Percentiles rank a stretch among this genome's conserved stretches.
These are phyloP conservation scores for Calephelis nemesis DNA, from an alignment of 1,140 invertebrate species.

Conservation along the genomic window DNA sequence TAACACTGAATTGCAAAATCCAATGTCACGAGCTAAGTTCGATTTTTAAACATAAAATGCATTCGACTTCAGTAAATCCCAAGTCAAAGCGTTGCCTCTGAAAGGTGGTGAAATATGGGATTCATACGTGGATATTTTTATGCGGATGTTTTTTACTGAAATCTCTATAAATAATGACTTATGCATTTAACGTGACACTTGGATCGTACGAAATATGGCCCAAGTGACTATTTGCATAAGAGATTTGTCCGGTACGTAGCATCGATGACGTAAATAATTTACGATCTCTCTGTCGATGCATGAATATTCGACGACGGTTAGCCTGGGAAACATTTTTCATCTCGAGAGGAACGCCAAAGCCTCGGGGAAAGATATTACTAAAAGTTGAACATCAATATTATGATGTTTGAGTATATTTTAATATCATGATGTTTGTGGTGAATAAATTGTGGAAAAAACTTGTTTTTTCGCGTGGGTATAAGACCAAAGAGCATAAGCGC, in stretches of 20 bases:
- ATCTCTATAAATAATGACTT: conserved; percentile 17
- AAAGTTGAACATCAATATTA: conserved; percentile 66
- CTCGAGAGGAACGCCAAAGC: conserved; percentile 48
- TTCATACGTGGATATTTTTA: conserved; percentile 11
- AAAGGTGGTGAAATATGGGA: conserved; percentile 11
- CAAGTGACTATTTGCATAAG: conserved; percentile 47
- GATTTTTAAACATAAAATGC: conserved; percentile 1
- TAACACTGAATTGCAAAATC: not conserved
- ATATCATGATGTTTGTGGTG: conserved; percentile 60
- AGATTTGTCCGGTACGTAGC: conserved; percentile 54
- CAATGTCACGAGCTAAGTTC: not conserved
- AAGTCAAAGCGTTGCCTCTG: conserved; percentile 10
- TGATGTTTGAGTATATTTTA: conserved; percentile 62
- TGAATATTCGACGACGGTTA: conserved; percentile 67
- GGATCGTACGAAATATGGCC: conserved; percentile 34
- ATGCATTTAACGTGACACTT: conserved; percentile 23
- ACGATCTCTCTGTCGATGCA: conserved; percentile 61
- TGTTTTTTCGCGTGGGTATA: not conserved
- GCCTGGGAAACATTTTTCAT: conserved; percentile 67
- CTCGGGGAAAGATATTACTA: conserved; percentile 59
- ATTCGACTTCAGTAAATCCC: not conserved
- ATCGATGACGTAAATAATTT: conserved; percentile 65
- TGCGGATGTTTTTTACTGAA: conserved; percentile 8
- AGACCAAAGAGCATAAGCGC: no score
- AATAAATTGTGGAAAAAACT: conserved; percentile 9